Evolutionary conservation across 2,888 invertebrate genomes (phyloP).

Genomic region (Teleogryllus oceanicus): DNA sequence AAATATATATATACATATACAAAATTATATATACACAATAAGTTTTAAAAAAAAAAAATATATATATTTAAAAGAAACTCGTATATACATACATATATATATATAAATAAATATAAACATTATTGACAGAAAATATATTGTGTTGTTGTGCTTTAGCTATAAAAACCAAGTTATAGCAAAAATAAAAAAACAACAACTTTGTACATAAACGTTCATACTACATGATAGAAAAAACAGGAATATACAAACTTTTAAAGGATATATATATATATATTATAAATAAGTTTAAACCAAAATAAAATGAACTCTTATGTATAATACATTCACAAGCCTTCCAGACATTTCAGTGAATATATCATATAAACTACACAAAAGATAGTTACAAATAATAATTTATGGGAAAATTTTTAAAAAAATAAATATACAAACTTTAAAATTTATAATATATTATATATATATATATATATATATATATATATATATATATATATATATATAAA

Average conservation of each 20-base stretch:
- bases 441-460: not conserved
- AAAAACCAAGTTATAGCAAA: conserved; percentile 19
- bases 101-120: not conserved
- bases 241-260: conserved; percentile 22
- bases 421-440: too few relatives aligned
- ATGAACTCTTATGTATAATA: conserved; percentile 3
- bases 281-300: conserved; percentile 27
- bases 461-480: too few relatives aligned
- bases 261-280: conserved; percentile 28
- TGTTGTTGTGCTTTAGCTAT: conserved; percentile 18
- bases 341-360: conserved; percentile 33
- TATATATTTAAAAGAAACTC: conserved; percentile 18
- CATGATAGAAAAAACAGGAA: conserved; percentile 5
- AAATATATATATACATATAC: conserved; percentile 7
- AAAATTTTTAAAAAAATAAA: too few relatives aligned
- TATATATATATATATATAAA: not conserved
- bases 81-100: not conserved
- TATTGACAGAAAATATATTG: conserved; percentile 18
- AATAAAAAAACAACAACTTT: conserved; percentile 21
- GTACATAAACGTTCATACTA: conserved; percentile 24
- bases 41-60: not conserved
- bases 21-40: not conserved
- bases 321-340: conserved; percentile 32
- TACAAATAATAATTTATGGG: conserved; percentile 24
- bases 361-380: conserved; percentile 22